Conservation (phyloP, 2,797 vertebrate genomes). For the Dipus sagitta region DNA sequence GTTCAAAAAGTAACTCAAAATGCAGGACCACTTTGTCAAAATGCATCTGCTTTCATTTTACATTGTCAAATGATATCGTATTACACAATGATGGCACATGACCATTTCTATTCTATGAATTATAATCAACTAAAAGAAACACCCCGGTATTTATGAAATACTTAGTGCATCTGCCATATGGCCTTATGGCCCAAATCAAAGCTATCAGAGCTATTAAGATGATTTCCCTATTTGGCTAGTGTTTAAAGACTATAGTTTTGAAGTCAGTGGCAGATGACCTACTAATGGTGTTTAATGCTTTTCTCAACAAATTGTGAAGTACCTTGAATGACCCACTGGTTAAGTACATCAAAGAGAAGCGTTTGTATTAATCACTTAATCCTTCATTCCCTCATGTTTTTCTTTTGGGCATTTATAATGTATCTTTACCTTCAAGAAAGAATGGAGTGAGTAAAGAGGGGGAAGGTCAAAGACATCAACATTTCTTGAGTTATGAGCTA, state of each 20-base stretch:
- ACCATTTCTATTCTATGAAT: constrained; percentile 46
- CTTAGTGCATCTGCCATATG: constrained; percentile 73
- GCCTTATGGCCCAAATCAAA: constrained; percentile 80
- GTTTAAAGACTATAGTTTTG: constrained; percentile 77
- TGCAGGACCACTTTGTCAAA: constrained; percentile 24
- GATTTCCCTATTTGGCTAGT: constrained; percentile 79
- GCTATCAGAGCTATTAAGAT: constrained; percentile 81
- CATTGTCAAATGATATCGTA: constrained; percentile 74
- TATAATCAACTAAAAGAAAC: constrained; percentile 73
- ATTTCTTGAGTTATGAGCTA: background rate
- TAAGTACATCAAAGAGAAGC: constrained; percentile 72
- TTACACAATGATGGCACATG: constrained; percentile 75
- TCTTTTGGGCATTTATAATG: constrained; percentile 35
- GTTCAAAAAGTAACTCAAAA: background rate
- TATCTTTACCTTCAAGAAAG: constrained; percentile 30
- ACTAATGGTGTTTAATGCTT: constrained; percentile 82
- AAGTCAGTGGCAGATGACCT: constrained; percentile 78
- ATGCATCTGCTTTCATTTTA: constrained; percentile 35
- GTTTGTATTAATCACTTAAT: constrained; percentile 63
- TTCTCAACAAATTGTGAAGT: constrained; percentile 77
- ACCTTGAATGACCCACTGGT: constrained; percentile 77
- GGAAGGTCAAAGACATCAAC: background rate
- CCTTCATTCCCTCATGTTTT: constrained; percentile 25
- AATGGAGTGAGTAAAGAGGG: background rate
- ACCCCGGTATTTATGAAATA: constrained; percentile 72